A percentile compares a stretch with the other conserved stretches of the same genome.
Conservation (phyloP, 2,888 invertebrate species). For the Diogma glabrata region DNA sequence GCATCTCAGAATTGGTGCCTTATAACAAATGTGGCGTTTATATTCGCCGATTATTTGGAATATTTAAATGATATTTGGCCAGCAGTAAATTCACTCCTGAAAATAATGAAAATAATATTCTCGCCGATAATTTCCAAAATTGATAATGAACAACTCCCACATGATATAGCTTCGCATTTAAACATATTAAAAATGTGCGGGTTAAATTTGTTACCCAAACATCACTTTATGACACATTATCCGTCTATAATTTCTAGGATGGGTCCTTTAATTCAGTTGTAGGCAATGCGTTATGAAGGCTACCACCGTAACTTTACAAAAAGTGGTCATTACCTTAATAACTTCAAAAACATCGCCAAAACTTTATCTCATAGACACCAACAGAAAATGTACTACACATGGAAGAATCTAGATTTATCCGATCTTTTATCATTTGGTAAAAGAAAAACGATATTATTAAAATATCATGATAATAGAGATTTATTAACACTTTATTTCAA, state of each 20-base stretch:
- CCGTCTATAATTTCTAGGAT: background rate
- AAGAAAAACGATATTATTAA: background rate
- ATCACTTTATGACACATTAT: conserved; percentile 10
- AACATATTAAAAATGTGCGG: background rate
- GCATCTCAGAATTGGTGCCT: conserved; percentile 8
- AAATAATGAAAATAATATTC: background rate
- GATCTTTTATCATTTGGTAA: background rate
- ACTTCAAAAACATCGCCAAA: conserved; percentile 8
- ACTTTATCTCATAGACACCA: conserved; percentile 5
- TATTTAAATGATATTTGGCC: background rate
- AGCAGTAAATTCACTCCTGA: background rate
- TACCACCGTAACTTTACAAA: conserved; percentile 2
- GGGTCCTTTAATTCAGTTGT: conserved; percentile 4
- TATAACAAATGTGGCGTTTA: background rate
- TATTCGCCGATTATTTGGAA: background rate
- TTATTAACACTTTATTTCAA: background rate
- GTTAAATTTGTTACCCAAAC: background rate
- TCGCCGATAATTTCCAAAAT: background rate
- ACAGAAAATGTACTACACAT: conserved; percentile 4
- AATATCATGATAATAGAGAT: background rate
- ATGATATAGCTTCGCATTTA: background rate
- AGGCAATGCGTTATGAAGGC: conserved; percentile 6
- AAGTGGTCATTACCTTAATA: background rate
- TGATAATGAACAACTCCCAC: background rate
- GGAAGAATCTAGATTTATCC: background rate